These are phyloP conservation scores for Drosophila ananassae DNA, from an alignment of 1,140 invertebrate genomes.

Conservation along the genomic window DNA sequence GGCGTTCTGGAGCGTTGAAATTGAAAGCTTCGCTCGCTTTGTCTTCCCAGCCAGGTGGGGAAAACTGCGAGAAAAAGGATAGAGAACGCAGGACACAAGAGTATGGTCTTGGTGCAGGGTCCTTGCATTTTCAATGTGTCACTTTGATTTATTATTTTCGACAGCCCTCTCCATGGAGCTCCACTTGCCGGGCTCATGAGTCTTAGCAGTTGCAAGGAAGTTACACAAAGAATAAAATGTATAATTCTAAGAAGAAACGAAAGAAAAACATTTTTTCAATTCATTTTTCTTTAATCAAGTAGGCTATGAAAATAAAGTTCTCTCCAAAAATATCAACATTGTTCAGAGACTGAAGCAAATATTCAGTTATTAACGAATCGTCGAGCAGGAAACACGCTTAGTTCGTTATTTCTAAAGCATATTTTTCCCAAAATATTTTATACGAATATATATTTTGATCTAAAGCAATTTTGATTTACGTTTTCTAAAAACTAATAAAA, in stretches of 20 bases:
- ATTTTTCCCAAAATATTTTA: too few species aligned
- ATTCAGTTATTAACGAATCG: background rate
- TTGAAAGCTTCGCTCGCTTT: slow-evolving; percentile 56
- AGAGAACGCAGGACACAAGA: slow-evolving; percentile 2
- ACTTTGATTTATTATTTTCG: slow-evolving; percentile 74
- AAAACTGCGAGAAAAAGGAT: slow-evolving; percentile 7
- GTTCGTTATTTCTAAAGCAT: too few species aligned
- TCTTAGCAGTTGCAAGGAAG: slow-evolving; percentile 4
- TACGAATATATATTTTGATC: too few species aligned
- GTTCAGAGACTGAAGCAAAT: background rate
- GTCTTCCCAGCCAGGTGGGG: slow-evolving; percentile 32
- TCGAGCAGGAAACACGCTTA: background rate
- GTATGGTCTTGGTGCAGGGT: background rate
- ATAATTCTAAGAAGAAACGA: background rate
- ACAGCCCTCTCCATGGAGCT: slow-evolving; percentile 39
- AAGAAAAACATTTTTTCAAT: background rate
- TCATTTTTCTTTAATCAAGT: background rate
- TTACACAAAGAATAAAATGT: slow-evolving; percentile 8
- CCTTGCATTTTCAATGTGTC: slow-evolving; percentile 54
- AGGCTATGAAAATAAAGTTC: background rate
- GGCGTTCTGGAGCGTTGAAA: slow-evolving; percentile 56
- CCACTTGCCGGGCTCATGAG: slow-evolving; percentile 20
- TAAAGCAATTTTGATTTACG: too few species aligned
- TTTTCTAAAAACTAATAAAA: too few species aligned
- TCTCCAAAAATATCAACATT: background rate